Conservation (phyloP, 1,140 invertebrate species). For the Chironomus striatipennis region DNA sequence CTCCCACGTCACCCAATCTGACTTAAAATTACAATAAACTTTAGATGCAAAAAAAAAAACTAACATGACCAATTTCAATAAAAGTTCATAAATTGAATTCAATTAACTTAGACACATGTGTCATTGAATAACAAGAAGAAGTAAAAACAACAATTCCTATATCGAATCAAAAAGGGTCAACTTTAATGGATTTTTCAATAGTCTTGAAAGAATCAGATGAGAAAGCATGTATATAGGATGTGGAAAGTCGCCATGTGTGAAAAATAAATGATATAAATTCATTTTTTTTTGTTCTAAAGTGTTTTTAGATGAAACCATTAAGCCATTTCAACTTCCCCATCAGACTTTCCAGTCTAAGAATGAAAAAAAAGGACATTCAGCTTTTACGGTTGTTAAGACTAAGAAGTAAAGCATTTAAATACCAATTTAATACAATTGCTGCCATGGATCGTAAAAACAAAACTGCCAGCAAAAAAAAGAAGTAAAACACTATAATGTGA, state of each 20-base stretch:
- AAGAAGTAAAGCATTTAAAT: constrained; percentile 17
- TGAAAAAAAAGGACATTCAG: not conserved
- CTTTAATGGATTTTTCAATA: constrained; percentile 2
- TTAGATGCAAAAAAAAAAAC: too few relatives aligned
- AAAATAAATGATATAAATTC: constrained; percentile 4
- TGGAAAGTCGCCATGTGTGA: not conserved
- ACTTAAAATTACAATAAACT: too few relatives aligned
- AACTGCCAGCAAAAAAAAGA: not conserved
- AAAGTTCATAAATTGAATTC: constrained; percentile 8
- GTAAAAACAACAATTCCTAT: too few relatives aligned
- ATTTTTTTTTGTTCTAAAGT: not conserved
- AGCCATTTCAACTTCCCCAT: not conserved
- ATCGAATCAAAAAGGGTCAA: not conserved
- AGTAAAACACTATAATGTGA: constrained; percentile 2
- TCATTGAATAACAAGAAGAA: not conserved
- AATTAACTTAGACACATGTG: constrained; percentile 7
- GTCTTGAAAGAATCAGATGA: not conserved
- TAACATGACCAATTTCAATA: too few relatives aligned
- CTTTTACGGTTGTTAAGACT: constrained; percentile 9
- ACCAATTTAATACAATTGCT: constrained; percentile 19
- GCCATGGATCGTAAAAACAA: constrained; percentile 17
- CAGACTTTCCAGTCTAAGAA: not conserved
- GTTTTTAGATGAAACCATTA: constrained; percentile 2
- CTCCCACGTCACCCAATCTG: too few relatives aligned
- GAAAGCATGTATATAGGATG: not conserved